A percentile compares a stretch with the other conserved stretches of the same genome.
These are phyloP conservation scores for Gobionotothen gibberifrons DNA, from an alignment of 2,797 vertebrate species.

Conservation along the genomic window DNA sequence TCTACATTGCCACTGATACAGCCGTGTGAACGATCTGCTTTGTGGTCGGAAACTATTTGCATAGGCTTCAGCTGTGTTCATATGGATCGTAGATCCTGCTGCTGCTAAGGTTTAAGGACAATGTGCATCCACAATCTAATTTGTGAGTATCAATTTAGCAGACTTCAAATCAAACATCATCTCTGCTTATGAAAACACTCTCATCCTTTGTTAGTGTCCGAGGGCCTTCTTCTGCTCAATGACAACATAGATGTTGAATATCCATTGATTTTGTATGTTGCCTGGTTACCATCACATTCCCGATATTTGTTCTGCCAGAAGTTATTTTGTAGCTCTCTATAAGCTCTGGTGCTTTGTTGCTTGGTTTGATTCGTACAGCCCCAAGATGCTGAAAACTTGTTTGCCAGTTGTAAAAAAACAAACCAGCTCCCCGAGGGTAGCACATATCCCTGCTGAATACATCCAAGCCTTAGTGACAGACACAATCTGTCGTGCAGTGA, in stretches of 20 bases:
- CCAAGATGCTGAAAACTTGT: conserved; percentile 40
- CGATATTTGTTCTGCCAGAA: conserved; percentile 22
- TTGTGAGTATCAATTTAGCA: not conserved
- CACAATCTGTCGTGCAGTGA: conserved; percentile 48
- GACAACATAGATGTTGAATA: not conserved
- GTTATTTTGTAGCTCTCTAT: conserved; percentile 16
- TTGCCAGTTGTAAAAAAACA: conserved; percentile 41
- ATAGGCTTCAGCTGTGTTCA: not conserved
- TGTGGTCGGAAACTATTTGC: too few relatives aligned
- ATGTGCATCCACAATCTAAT: not conserved
- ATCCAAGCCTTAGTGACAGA: conserved; percentile 64
- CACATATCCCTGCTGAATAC: conserved; percentile 49
- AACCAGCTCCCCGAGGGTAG: conserved; percentile 39
- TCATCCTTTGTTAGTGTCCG: conserved; percentile 13
- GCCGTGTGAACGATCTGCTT: too few relatives aligned
- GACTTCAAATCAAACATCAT: conserved; percentile 12
- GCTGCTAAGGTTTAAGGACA: not conserved
- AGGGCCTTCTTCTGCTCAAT: not conserved
- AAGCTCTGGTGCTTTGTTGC: conserved; percentile 7
- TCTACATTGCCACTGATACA: too few relatives aligned
- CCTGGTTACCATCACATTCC: not conserved
- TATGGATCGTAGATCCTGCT: not conserved
- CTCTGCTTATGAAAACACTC: conserved; percentile 1
- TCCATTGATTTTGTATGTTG: not conserved
- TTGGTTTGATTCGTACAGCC: conserved; percentile 43